Conservation (phyloP, 2,797 vertebrate species). For the Rhinogobio ventralis region DNA sequence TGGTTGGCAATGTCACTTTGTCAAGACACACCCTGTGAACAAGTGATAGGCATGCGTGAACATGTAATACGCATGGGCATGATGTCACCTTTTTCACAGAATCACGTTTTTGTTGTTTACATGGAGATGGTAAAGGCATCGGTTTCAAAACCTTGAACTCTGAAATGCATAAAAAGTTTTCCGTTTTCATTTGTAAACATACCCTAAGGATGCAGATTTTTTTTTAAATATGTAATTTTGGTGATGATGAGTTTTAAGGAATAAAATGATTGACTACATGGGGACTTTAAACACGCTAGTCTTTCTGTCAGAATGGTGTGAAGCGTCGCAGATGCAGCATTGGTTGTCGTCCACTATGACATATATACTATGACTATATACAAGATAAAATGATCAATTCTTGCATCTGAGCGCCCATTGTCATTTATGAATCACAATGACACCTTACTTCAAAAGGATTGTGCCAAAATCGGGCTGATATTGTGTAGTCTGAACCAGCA, state of each 20-base stretch:
- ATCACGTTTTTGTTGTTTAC: too few relatives aligned
- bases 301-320: background rate
- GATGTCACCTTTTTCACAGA: too few relatives aligned
- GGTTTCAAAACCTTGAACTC: too few relatives aligned
- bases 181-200: too few relatives aligned
- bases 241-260: background rate
- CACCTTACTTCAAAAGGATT: background rate
- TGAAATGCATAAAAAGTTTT: too few relatives aligned
- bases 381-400: background rate
- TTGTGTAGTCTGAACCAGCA: background rate
- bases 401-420: background rate
- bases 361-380: too few relatives aligned
- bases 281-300: background rate
- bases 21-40: too few relatives aligned
- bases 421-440: background rate
- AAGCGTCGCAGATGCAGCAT: background rate
- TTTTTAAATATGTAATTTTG: background rate
- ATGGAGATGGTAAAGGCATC: too few relatives aligned
- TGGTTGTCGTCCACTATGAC: background rate
- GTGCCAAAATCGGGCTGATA: background rate
- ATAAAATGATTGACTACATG: background rate
- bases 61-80: too few relatives aligned
- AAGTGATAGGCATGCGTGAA: too few relatives aligned
- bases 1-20: too few relatives aligned
- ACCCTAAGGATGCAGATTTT: too few relatives aligned